Percentiles rank a stretch among this genome's conserved stretches.
Conservation (phyloP, 1,140 invertebrate genomes). For the Drosophila ficusphila region DNA sequence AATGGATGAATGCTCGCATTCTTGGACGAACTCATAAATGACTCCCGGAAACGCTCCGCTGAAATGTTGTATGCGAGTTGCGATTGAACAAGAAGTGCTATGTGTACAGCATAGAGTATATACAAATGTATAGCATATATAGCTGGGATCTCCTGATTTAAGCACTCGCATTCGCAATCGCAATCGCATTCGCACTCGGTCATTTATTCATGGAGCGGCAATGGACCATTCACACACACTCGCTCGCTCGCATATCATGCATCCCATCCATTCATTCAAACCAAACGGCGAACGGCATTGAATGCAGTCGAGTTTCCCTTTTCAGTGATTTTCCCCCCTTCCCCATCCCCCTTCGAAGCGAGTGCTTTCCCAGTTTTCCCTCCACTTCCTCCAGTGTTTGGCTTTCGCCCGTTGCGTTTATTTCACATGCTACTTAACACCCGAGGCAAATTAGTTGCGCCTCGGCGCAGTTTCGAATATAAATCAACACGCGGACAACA, state of each 20-base stretch:
- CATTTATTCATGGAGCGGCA: constrained; percentile 23
- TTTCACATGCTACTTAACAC: constrained; percentile 75
- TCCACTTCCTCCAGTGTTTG: constrained; percentile 7
- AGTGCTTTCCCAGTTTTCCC: constrained; percentile 2
- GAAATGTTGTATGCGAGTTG: neutral
- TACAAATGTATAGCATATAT: neutral
- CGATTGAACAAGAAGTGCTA: constrained; percentile 19
- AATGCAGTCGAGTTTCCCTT: constrained; percentile 30
- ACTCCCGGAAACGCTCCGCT: constrained; percentile 6
- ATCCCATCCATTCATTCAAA: constrained; percentile 25
- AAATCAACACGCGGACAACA: constrained; percentile 65
- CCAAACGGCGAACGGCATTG: constrained; percentile 18
- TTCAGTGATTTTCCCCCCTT: constrained; percentile 3
- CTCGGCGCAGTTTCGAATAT: constrained; percentile 66
- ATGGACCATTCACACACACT: constrained; percentile 34
- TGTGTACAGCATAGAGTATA: neutral
- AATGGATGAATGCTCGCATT: constrained; percentile 21
- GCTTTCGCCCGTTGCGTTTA: constrained; percentile 34
- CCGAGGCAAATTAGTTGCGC: constrained; percentile 79
- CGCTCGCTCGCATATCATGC: constrained; percentile 8
- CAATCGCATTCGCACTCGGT: constrained; percentile 1
- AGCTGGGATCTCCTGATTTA: neutral
- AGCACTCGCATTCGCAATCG: neutral
- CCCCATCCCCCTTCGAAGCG: too few species aligned
- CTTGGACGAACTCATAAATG: constrained; percentile 27